Base-by-base conservation (phyloP, 1,140 invertebrate genomes). In the Atopsyche davidsoni region DNA sequence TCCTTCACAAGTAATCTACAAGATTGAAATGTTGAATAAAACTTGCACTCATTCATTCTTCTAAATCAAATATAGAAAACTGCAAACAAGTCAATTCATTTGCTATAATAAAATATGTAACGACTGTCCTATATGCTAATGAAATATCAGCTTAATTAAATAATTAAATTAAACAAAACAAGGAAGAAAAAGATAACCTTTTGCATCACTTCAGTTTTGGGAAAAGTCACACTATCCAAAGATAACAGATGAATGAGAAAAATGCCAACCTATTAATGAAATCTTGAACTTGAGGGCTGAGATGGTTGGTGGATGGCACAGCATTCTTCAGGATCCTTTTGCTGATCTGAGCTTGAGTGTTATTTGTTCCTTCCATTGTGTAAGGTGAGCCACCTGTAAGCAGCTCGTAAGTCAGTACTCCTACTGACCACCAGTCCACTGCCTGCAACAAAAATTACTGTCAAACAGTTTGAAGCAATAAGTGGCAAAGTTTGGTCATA, bases 331-430 rank as follows among this genome's bases (percentile, higher is more conserved):
- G 72, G 58, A 98, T 97, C 36, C 94, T 78, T 62, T 83, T 83
- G 11, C 92, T 94, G 58, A 97, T 96, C 68, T 97, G 93, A 57
- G 87, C 84, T 64, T 96, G 92, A 4, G 86, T 86, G 68, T 96
- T 96, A 61, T 81, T 84, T 63, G 92, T 88, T 19, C 92, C 91
- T 57, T 96, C 91, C 1, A 95, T 87, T 4, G 93, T 96, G 68
- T 98, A 98, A n/a, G 95, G 95, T 0, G 93, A 96, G 2, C 91
- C 91, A 17, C 95, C 94, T 1, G 93, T 97, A n/a, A 98, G 69
- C 6, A 98, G 78, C 73, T 98, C 95, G 75, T 95, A 98, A 0
- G 90, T 92, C 11, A 98, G 72, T 0, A 98, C 93, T n/a, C 94
- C 94, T 1, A 98, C 85, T 41, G 91, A 93, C 93, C 93, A 97